A percentile compares a stretch with the other conserved stretches of the same genome.
phyloP scores from a whole-genome alignment of 2,888 invertebrate species.

The Parnassius orleans region DNA sequence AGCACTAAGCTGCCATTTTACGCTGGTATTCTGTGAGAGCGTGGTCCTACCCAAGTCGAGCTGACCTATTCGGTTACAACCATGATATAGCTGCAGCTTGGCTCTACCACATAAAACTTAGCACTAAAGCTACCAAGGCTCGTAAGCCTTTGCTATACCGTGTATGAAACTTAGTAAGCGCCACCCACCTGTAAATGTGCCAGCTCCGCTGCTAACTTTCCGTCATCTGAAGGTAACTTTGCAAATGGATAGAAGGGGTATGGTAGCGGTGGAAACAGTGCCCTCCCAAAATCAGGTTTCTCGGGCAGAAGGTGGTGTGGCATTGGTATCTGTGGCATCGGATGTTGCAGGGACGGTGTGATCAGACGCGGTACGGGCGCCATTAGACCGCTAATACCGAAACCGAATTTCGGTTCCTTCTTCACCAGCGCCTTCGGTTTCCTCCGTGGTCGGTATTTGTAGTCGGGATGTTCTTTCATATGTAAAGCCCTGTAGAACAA shows the following conservation, averaged over 20 bases:
- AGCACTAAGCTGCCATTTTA: no score
- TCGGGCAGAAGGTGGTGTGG: constrained; percentile 76
- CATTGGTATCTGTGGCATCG: constrained; percentile 68
- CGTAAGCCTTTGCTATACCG: no score
- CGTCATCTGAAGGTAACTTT: constrained; percentile 77
- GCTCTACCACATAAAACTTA: no score
- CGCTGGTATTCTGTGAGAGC: no score
- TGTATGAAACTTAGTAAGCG: no score
- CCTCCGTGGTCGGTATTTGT: constrained; percentile 93
- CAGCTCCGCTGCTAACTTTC: constrained; percentile 84
- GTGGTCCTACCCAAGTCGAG: no score
- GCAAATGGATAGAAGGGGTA: constrained; percentile 86
- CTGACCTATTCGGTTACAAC: no score
- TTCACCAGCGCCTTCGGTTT: constrained; percentile 93
- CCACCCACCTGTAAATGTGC: constrained; percentile 81
- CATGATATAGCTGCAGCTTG: no score
- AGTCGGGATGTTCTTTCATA: constrained; percentile 97
- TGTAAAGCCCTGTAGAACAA: constrained; percentile 87
- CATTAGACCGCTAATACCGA: constrained; percentile 84
- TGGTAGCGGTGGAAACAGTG: constrained; percentile 86
- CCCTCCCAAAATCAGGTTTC: constrained; percentile 84
- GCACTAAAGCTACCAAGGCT: no score
- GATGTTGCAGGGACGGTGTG: constrained; percentile 66
- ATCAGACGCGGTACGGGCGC: constrained; percentile 79
- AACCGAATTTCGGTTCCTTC: constrained; percentile 88